phyloP scores from a whole-genome alignment of 2,888 invertebrate genomes.

The Temnothorax rugatulus region DNA sequence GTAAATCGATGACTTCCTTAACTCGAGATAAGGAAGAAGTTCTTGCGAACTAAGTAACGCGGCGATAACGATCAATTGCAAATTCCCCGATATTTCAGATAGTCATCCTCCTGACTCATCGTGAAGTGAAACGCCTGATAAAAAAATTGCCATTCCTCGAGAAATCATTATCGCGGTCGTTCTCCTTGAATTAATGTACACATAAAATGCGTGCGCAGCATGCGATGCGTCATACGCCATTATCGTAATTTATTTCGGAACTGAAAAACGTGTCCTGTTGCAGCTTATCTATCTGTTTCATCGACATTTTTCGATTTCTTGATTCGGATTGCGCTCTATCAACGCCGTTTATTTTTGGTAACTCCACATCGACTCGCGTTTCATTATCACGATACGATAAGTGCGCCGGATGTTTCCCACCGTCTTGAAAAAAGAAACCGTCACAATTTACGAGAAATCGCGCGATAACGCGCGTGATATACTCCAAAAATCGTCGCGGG shows the following conservation, averaged over 20 bases:
- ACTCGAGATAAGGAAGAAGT: conserved; percentile 1
- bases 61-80: not conserved
- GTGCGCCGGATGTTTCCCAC: not conserved
- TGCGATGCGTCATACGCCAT: not conserved
- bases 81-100: not conserved
- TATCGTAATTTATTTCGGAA: not conserved
- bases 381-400: conserved; percentile 14
- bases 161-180: conserved; percentile 3
- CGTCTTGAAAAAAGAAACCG: not conserved
- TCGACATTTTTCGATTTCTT: not conserved
- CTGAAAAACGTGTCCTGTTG: not conserved
- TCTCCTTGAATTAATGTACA: not conserved
- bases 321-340: not conserved
- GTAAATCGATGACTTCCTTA: conserved; percentile 35
- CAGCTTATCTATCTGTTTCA: not conserved
- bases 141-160: not conserved
- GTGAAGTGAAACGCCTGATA: not conserved
- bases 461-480: not conserved
- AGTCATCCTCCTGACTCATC: conserved; percentile 11
- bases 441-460: not conserved
- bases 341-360: not conserved
- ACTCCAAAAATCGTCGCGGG: not conserved
- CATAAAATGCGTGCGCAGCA: not conserved
- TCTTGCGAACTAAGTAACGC: conserved; percentile 1
- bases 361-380: too few species aligned